Evolutionary conservation across 2,113 vertebrate species (phyloP), one percentile per base, ranked within the genome.

Genomic region (Sapayoa aenigma): DNA sequence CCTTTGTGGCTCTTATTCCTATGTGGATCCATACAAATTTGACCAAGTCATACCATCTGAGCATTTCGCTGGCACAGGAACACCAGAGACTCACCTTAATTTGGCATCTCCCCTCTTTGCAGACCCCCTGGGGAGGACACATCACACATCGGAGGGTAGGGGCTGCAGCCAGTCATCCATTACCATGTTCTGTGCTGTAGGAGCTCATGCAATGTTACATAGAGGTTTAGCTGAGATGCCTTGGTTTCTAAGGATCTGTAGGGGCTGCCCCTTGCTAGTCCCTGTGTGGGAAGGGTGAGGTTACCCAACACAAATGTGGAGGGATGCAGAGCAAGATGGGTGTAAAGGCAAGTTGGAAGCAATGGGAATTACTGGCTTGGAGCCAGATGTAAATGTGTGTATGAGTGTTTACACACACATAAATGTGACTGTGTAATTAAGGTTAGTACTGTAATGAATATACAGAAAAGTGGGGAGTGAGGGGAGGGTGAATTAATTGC

Each of bases 131-230:
- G 39, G 67, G 58, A 85, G 58, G 44, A 56, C 2, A 0, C 12
- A 4, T 3, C 33, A 15, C 6, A 33, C 8, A 5, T 50, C 13
- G 19, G 55, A 15, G 79, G 46, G 20, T 13, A 0, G 2, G 30
- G 27, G 30, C 35, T 88, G 71, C 39, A 42, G 37, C 3, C 23
- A 41, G 42, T 30, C 39, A 25, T 9, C 25, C 9, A 3, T 49
- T 74, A 6, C 41, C 16, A 31, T 78, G 72, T 46, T 58, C 15
- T 44, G 68, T 12, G 1, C 25, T 6, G 1, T 2, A 2, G 46
- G 62, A 41, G 6, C 6, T 0, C 0, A 1, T 20, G 31, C 3
- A 9, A 8, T 59, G 73, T 33, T 10, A 2, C 30, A 25, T 9
- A 7, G 14, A 1, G 3, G 31, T 27, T 79, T 71, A 17, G 49